Evolutionary conservation across 2,888 invertebrate genomes (phyloP).

Genomic region (Drosophila siamana): DNA sequence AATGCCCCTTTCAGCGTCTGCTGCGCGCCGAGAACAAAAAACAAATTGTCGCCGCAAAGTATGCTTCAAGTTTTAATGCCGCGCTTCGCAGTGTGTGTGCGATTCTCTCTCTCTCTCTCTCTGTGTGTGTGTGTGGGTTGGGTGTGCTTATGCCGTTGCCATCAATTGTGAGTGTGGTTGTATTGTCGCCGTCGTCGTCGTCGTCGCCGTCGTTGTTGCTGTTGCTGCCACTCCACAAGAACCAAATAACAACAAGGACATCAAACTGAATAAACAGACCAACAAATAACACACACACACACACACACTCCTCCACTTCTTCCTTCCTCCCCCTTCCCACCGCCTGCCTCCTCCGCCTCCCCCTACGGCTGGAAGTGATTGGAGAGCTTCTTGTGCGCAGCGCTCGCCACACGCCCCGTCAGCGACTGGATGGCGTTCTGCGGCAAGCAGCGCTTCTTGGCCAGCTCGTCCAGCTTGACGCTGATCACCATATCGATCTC

Average conservation of each 20-base stretch:
- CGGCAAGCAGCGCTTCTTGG: conserved; percentile 57
- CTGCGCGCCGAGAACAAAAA: neutral
- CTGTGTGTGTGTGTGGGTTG: conserved; percentile 5
- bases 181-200: conserved; percentile 3
- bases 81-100: conserved; percentile 3
- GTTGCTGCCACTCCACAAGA: conserved; percentile 34
- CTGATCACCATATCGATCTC: conserved; percentile 71
- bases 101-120: neutral
- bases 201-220: conserved; percentile 15
- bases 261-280: conserved; percentile 5
- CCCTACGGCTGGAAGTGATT: neutral
- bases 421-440: conserved; percentile 42
- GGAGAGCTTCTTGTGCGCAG: conserved; percentile 36
- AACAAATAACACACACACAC: conserved; percentile 23
- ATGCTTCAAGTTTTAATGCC: conserved; percentile 60
- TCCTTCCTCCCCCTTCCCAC: too few relatives aligned
- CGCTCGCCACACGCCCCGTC: conserved; percentile 52
- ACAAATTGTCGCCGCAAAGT: conserved; percentile 50
- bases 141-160: neutral
- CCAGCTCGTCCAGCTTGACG: conserved; percentile 63
- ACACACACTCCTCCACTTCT: neutral
- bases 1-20: neutral
- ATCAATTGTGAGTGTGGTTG: conserved; percentile 11
- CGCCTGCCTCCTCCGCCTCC: too few relatives aligned
- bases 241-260: conserved; percentile 20